These are phyloP conservation scores for Hydrotaea diabolus DNA, from an alignment of 2,888 invertebrate genomes.

Conservation along the genomic window DNA sequence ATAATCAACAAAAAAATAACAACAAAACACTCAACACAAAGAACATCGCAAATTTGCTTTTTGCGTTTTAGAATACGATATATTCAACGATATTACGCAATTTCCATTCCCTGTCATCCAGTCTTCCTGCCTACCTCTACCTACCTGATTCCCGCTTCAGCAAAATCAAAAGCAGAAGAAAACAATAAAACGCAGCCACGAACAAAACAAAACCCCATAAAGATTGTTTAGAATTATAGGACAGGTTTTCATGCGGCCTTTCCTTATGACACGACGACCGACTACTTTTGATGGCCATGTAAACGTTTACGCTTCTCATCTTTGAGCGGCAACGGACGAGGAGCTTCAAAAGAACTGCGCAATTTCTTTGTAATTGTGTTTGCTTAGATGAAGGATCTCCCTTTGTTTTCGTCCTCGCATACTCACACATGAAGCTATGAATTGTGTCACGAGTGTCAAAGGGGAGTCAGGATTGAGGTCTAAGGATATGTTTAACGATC, in stretches of 20 bases:
- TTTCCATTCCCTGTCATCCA: slow-evolving; percentile 13
- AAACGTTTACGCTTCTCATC: background rate
- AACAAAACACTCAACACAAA: slow-evolving; percentile 9
- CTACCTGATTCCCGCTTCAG: background rate
- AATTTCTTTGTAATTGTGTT: background rate
- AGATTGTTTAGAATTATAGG: slow-evolving; percentile 32
- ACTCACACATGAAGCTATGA: too few relatives aligned
- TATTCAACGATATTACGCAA: slow-evolving; percentile 24
- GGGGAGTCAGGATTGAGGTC: background rate
- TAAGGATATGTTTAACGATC: background rate
- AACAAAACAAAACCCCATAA: background rate
- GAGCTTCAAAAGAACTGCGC: background rate
- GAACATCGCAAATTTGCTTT: slow-evolving; percentile 28
- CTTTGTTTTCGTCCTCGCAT: too few relatives aligned
- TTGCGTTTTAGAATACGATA: slow-evolving; percentile 5
- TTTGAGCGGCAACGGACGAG: background rate
- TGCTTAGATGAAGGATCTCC: background rate
- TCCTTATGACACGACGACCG: background rate
- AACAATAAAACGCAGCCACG: slow-evolving; percentile 4
- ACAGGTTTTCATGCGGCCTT: slow-evolving; percentile 15
- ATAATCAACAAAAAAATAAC: background rate
- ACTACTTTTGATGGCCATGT: slow-evolving; percentile 3
- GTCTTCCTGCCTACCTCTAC: slow-evolving; percentile 3
- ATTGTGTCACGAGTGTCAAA: background rate
- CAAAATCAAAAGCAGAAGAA: background rate